Conservation (phyloP, 2,797 vertebrate genomes). For the Clarias platycephalus region DNA sequence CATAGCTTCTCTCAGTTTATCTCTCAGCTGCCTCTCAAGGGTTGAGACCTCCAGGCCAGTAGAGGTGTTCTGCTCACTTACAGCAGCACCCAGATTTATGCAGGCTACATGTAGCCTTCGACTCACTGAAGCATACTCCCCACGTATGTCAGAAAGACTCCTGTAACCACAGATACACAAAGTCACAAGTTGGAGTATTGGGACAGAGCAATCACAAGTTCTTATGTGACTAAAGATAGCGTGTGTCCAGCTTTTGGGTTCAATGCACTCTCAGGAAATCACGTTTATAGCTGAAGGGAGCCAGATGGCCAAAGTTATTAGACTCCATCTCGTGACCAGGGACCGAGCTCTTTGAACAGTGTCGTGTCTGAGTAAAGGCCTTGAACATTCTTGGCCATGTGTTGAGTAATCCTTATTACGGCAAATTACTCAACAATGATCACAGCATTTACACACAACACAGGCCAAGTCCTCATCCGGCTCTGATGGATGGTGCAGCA, state of each 20-base stretch:
- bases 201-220: slow-evolving; percentile 19
- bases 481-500: slow-evolving; percentile 67
- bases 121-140: slow-evolving; percentile 66
- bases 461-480: slow-evolving; percentile 55
- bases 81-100: slow-evolving; percentile 69
- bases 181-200: slow-evolving; percentile 6
- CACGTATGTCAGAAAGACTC: slow-evolving; percentile 75
- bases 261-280: slow-evolving; percentile 46
- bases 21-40: slow-evolving; percentile 74
- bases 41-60: slow-evolving; percentile 63
- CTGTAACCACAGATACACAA: slow-evolving; percentile 64
- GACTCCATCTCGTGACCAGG: slow-evolving; percentile 45
- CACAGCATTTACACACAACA: slow-evolving; percentile 56
- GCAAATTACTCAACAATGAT: slow-evolving; percentile 64
- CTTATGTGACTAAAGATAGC: slow-evolving; percentile 34
- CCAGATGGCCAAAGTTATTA: slow-evolving; percentile 53
- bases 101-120: slow-evolving; percentile 74
- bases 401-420: slow-evolving; percentile 65
- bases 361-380: slow-evolving; percentile 55
- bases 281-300: slow-evolving; percentile 55
- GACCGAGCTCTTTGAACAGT: slow-evolving; percentile 63
- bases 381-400: slow-evolving; percentile 60
- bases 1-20: slow-evolving; percentile 78
- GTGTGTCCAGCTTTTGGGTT: slow-evolving; percentile 31
- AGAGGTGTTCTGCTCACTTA: slow-evolving; percentile 60